Percentiles rank a stretch among this genome's conserved stretches.
Evolutionary conservation across 2,888 invertebrate species (phyloP).

Genomic region (Nomada goodeniana): DNA sequence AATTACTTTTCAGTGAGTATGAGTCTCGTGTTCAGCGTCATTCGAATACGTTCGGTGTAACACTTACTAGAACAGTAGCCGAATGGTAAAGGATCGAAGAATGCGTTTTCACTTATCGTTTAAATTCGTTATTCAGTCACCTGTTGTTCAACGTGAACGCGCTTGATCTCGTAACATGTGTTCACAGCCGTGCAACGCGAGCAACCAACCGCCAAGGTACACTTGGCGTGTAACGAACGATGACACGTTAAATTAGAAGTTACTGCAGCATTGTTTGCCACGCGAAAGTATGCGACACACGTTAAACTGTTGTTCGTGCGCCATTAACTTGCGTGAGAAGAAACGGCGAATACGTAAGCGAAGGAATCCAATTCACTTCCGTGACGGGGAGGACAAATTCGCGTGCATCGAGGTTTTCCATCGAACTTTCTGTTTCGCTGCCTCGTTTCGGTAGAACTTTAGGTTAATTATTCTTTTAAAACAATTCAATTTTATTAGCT

Average conservation of each 20-base stretch:
- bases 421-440: background rate
- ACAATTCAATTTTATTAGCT: background rate
- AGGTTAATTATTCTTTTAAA: background rate
- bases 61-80: too few relatives aligned
- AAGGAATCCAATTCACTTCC: constrained; percentile 20
- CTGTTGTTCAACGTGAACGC: constrained; percentile 20
- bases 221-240: constrained; percentile 46
- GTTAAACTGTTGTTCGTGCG: constrained; percentile 39
- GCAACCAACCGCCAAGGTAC: constrained; percentile 9
- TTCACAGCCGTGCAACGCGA: constrained; percentile 19
- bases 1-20: too few relatives aligned
- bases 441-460: too few relatives aligned
- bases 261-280: constrained; percentile 57
- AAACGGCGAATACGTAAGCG: constrained; percentile 30
- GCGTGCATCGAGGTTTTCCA: background rate
- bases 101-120: background rate
- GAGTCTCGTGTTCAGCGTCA: too few relatives aligned
- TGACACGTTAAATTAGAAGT: constrained; percentile 61
- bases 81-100: too few relatives aligned
- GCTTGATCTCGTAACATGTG: constrained; percentile 17
- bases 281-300: constrained; percentile 48
- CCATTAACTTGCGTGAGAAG: constrained; percentile 35
- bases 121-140: constrained; percentile 10
- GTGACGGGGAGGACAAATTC: constrained; percentile 15
- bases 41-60: too few relatives aligned